Percentiles rank a stretch among this genome's conserved stretches.
phyloP scores from a whole-genome alignment of 2,888 invertebrate genomes.

The Agrenia bidenticulata region DNA sequence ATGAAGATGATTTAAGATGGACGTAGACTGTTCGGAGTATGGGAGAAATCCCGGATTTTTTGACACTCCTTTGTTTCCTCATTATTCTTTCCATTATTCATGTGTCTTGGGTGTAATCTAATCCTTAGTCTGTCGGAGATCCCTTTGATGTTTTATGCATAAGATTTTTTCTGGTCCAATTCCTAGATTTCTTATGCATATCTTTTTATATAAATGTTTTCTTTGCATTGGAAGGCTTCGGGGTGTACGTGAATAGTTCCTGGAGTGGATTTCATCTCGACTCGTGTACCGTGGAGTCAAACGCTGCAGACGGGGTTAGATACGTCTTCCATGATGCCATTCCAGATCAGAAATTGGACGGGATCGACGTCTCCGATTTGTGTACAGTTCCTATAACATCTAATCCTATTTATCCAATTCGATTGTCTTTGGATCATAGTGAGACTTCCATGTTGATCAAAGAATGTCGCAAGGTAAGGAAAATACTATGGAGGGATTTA shows the following conservation, averaged over 20 bases:
- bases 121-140: no score
- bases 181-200: no score
- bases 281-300: constrained; percentile 75
- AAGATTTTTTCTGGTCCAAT: no score
- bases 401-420: constrained; percentile 83
- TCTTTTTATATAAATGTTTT: no score
- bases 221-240: no score
- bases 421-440: constrained; percentile 77
- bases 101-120: no score
- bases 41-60: no score
- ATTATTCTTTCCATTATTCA: no score
- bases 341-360: constrained; percentile 68
- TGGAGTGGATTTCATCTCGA: constrained; percentile 77
- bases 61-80: no score
- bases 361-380: constrained; percentile 76
- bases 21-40: no score
- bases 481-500: constrained; percentile 5
- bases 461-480: constrained; percentile 68
- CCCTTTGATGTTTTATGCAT: no score
- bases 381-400: constrained; percentile 80
- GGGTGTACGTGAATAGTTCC: constrained; percentile 84
- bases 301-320: constrained; percentile 87
- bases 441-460: constrained; percentile 69
- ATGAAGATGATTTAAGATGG: no score
- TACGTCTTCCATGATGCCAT: constrained; percentile 76